phyloP scores from a whole-genome alignment of 1,140 invertebrate species.

The Megalonaias nervosa region DNA sequence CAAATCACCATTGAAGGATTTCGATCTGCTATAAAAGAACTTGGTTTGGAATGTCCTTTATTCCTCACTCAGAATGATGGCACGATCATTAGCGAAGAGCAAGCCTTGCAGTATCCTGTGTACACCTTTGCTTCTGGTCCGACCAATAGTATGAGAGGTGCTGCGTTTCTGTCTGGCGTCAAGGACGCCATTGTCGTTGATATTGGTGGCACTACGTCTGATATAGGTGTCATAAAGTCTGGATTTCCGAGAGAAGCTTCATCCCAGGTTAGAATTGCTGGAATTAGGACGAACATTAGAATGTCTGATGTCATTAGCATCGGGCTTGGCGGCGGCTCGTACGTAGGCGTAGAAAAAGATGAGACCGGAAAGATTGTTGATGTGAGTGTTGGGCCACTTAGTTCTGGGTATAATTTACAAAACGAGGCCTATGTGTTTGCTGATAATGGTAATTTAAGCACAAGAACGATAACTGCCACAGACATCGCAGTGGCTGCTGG shows the following conservation, averaged over 20 bases:
- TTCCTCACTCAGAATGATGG: constrained; percentile 67
- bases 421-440: constrained; percentile 52
- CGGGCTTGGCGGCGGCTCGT: constrained; percentile 66
- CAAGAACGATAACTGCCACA: constrained; percentile 53
- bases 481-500: constrained; percentile 63
- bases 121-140: constrained; percentile 66
- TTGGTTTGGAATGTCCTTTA: constrained; percentile 58
- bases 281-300: constrained; percentile 61
- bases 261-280: constrained; percentile 55
- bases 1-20: constrained; percentile 57
- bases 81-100: constrained; percentile 50
- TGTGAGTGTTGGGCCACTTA: constrained; percentile 56
- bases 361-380: background rate
- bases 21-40: constrained; percentile 43
- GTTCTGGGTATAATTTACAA: constrained; percentile 58
- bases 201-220: constrained; percentile 66
- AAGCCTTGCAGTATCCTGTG: constrained; percentile 51
- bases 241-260: constrained; percentile 64
- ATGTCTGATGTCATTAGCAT: constrained; percentile 67
- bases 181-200: constrained; percentile 65
- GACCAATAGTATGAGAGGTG: constrained; percentile 69
- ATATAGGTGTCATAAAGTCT: constrained; percentile 60
- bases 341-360: constrained; percentile 39
- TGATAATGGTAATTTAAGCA: constrained; percentile 1
- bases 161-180: constrained; percentile 58